phyloP scores from a whole-genome alignment of 2,797 vertebrate species.

The Microhierax caerulescens region DNA sequence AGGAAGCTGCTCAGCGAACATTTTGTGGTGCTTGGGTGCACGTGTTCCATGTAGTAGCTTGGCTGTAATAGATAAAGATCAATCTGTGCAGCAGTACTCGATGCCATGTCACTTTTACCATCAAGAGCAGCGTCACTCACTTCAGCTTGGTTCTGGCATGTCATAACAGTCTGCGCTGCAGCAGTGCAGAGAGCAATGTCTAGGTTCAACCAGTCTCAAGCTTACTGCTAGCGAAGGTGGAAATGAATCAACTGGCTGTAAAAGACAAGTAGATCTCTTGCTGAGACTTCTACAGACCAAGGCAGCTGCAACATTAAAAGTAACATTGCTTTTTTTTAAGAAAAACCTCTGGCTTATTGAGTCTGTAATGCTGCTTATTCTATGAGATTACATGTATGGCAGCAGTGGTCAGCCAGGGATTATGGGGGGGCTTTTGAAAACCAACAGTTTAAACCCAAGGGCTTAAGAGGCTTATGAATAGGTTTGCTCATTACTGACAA shows the following conservation, averaged over 20 bases:
- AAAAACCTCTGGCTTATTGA: fast-evolving
- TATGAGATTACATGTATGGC: too few relatives aligned
- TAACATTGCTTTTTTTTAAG: background rate
- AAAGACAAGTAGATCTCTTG: background rate
- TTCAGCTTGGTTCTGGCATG: background rate
- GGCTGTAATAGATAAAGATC: background rate
- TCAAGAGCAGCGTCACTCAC: background rate
- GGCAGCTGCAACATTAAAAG: background rate
- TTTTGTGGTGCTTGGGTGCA: background rate
- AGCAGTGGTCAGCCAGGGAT: background rate
- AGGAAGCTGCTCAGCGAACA: background rate
- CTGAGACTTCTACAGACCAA: background rate
- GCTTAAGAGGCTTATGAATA: background rate
- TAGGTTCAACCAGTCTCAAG: background rate
- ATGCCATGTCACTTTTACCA: too few relatives aligned
- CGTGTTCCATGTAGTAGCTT: background rate
- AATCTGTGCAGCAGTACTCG: background rate
- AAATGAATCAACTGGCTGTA: background rate
- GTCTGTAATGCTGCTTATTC: too few relatives aligned
- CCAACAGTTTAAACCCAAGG: background rate
- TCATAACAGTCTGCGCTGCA: too few relatives aligned
- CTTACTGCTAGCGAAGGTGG: background rate
- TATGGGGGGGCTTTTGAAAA: background rate
- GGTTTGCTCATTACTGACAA: background rate
- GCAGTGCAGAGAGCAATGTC: background rate